phyloP scores from a whole-genome alignment of 2,797 vertebrate genomes.

The Pitangus sulphuratus region DNA sequence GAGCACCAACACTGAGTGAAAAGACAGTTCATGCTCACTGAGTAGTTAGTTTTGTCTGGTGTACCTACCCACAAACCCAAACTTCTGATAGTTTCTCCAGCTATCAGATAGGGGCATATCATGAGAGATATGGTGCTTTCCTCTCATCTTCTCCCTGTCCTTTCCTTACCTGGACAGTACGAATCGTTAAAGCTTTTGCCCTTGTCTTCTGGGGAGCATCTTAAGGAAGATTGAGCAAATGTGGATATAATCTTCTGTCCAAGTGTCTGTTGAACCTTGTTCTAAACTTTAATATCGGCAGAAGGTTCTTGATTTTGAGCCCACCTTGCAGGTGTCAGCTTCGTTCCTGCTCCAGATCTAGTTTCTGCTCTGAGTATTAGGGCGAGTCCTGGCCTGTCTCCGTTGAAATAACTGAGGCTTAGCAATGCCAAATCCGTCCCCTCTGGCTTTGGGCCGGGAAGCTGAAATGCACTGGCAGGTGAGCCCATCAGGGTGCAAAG shows the following conservation, averaged over 20 bases:
- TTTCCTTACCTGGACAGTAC: neutral
- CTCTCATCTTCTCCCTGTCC: neutral
- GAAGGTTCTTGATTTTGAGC: neutral
- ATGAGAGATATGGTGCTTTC: neutral
- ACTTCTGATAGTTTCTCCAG: neutral
- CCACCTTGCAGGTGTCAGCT: neutral
- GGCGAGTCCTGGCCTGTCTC: neutral
- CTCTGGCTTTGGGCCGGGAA: neutral
- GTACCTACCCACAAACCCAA: neutral
- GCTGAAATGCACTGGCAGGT: neutral
- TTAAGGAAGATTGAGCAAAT: neutral
- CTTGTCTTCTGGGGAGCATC: neutral
- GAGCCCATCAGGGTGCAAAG: neutral
- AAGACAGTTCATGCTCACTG: neutral
- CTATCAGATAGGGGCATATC: neutral
- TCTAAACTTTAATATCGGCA: neutral
- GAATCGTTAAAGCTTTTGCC: neutral
- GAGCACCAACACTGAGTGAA: neutral
- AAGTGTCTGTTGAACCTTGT: neutral
- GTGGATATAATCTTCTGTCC: neutral
- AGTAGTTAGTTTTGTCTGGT: neutral
- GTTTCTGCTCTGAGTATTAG: neutral
- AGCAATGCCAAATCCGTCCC: neutral
- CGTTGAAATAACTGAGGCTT: constrained; percentile 14
- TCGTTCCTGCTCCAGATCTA: neutral